Base-by-base conservation (phyloP, 2,888 invertebrate species). In the Mesoligia furuncula region DNA sequence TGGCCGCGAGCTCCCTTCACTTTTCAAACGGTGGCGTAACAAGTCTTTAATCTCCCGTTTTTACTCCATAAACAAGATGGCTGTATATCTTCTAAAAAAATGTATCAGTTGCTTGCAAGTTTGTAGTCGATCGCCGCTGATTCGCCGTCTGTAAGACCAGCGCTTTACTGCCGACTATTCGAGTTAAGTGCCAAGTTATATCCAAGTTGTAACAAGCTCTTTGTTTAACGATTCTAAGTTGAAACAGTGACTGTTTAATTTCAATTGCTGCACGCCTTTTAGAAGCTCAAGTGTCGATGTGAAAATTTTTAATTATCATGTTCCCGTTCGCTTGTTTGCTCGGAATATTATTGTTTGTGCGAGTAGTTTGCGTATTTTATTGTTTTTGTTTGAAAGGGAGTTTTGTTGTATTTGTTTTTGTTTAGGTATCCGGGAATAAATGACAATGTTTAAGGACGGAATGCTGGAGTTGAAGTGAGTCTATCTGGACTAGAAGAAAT, bases 241-340 rank as follows among this genome's bases (percentile, higher is more conserved):
- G 76, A 87, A 87, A 85, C 84, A 83, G 83, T 82, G 82, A 84
- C 85, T 90, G 88, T 91, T 92, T 90, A 90, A 92, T 91, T 91
- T 92, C 90, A 91, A 92, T 92, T 91, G 88, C 74, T 70, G 73
- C 59, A 80, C 85, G 84, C 80, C 85, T 77, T 86, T 84, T 87
- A 83, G 71, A 80, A 75, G 78, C 77, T 87, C 79, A 77, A 80
- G 81, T 86, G 78, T 76, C 83, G 79, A 80, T 84, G 85, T 82
- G 80, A 83, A 82, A 65, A 76, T 75, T 86, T 87, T 87, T 87
- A 87, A 87, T 86, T 86, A 85, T 83, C 73, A 36, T 86, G 83
- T 86, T 79, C 48, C 68, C 57, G 67, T 79, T 51, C 36, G 24
- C 42, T 75, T 73, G 69, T 81, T 83, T 68, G n/a, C 39, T 27